Conservation (phyloP, 2,797 vertebrate genomes). For the Micropoecilia bifurca region DNA sequence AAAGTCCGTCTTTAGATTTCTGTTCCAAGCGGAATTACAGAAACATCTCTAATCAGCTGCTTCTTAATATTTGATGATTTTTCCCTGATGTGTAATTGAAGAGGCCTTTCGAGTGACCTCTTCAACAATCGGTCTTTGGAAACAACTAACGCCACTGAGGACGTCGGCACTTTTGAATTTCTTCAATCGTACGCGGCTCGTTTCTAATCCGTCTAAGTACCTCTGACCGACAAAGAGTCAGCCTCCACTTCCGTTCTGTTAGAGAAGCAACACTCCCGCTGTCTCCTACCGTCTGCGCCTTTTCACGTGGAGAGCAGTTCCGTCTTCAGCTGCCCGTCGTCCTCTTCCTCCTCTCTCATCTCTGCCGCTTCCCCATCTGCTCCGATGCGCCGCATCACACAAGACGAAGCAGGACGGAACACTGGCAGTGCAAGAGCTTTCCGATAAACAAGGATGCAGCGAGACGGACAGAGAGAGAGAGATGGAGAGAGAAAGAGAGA, state of each 20-base stretch:
- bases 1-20: neutral
- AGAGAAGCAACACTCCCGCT: conserved; percentile 31
- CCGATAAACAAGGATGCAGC: conserved; percentile 26
- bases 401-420: conserved; percentile 55
- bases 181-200: neutral
- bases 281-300: conserved; percentile 19
- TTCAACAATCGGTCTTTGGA: neutral
- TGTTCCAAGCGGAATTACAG: neutral
- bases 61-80: neutral
- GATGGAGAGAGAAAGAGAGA: conserved; percentile 20
- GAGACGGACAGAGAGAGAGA: conserved; percentile 15
- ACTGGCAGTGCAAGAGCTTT: conserved; percentile 47
- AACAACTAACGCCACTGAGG: conserved; percentile 6
- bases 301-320: conserved; percentile 17
- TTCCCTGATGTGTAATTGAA: neutral
- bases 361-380: conserved; percentile 47
- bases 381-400: conserved; percentile 50
- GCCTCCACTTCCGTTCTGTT: conserved; percentile 37
- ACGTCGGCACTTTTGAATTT: conserved; percentile 10
- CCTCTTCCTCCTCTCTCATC: conserved; percentile 34
- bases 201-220: conserved; percentile 29
- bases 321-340: conserved; percentile 39
- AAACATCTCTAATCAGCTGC: neutral
- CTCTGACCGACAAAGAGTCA: conserved; percentile 55
- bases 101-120: neutral